Conservation (phyloP, 1,140 invertebrate genomes). For the Pseudomyrmex sp. region DNA sequence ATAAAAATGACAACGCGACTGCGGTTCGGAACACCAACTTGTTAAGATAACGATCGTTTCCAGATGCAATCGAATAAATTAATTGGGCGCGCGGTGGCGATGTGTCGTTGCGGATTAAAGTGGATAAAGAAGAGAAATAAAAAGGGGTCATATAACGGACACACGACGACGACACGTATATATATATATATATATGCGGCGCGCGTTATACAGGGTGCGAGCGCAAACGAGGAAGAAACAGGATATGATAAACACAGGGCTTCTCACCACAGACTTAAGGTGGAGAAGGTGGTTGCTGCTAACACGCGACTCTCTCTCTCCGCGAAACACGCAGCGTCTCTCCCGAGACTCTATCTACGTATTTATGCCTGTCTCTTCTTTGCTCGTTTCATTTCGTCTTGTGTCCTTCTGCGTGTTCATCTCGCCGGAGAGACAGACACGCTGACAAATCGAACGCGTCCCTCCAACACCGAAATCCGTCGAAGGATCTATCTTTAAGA, state of each 20-base stretch:
- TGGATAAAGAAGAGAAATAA: conserved; percentile 7
- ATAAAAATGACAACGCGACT: conserved; percentile 12
- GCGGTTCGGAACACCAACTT: neutral
- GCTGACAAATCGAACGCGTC: conserved; percentile 10
- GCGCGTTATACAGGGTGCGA: conserved; percentile 63
- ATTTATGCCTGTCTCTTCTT: neutral
- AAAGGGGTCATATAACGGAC: conserved; percentile 14
- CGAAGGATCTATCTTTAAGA: too few relatives aligned
- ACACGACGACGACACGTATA: neutral
- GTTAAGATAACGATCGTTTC: conserved; percentile 22
- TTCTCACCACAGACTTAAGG: conserved; percentile 83
- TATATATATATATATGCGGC: neutral
- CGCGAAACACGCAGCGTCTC: conserved; percentile 56
- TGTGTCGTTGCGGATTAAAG: neutral
- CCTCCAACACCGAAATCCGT: conserved; percentile 1
- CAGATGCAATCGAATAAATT: conserved; percentile 10
- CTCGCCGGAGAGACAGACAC: neutral
- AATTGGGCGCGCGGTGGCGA: neutral
- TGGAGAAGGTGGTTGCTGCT: conserved; percentile 69
- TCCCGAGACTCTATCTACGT: conserved; percentile 31
- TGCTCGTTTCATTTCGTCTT: neutral
- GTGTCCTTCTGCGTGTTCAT: neutral
- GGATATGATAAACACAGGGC: conserved; percentile 80
- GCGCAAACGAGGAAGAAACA: conserved; percentile 77
- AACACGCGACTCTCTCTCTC: conserved; percentile 72